These are phyloP conservation scores for Eulemur albifrons DNA, from an alignment of 2,797 vertebrate genomes.

Conservation along the genomic window DNA sequence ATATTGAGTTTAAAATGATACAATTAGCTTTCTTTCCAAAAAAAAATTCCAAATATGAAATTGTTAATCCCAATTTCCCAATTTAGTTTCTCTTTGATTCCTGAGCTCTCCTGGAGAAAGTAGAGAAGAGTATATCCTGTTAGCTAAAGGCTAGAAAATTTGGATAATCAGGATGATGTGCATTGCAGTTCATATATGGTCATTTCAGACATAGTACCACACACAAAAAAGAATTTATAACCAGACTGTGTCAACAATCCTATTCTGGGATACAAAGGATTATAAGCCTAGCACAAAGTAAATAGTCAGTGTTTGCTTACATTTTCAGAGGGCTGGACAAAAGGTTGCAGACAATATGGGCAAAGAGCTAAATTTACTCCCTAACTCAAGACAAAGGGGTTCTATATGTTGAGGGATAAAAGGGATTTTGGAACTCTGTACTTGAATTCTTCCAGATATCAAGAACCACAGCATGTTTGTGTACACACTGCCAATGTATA, in stretches of 20 bases:
- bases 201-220: background rate
- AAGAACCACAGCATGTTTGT: background rate
- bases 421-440: background rate
- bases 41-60: background rate
- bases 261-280: background rate
- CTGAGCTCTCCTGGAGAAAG: background rate
- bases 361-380: background rate
- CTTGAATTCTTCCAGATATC: slow-evolving; percentile 6
- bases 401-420: background rate
- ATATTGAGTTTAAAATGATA: background rate
- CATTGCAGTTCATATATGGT: background rate
- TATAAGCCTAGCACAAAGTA: slow-evolving; percentile 21
- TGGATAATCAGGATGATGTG: too few species aligned
- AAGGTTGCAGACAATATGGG: background rate
- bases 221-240: background rate
- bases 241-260: background rate
- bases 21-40: background rate
- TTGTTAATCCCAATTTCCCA: background rate
- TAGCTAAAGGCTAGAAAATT: background rate
- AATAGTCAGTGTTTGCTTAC: slow-evolving; percentile 50
- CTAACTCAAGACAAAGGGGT: background rate
- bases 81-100: background rate
- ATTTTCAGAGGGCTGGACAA: background rate
- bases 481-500: too few species aligned
- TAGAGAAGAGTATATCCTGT: background rate